Evolutionary conservation across 1,140 invertebrate genomes (phyloP), one percentile per base, ranked within the genome.

Genomic region (Scylla paramamosain): DNA sequence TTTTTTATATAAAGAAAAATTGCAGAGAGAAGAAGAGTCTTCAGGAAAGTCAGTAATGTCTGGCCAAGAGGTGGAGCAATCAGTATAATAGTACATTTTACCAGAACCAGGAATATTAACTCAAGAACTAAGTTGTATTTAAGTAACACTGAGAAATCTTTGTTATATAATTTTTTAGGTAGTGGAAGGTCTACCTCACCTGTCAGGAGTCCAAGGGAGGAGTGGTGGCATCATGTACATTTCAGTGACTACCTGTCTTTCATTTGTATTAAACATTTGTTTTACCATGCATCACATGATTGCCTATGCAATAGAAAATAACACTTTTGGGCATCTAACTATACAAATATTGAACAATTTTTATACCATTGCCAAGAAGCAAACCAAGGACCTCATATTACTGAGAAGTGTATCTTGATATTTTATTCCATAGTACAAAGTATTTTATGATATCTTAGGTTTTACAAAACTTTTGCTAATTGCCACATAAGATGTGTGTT

Each of bases 381-480:
- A 93, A 92, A 95, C 91, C 59, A 92, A 95, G 91, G 94, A 95
- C 94, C 94, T 95, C 94, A 95, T 39, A 6, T 88, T 92, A 91
- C 94, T 87, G 59, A 92, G 94, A 95, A 95, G 83, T 92, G 91
- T 92, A 91, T 87, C 87, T 95, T 95, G 94, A 95, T 95, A 95
- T 95, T 95, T 95, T 95, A 95, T 92, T 91, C 94, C 94, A 95
- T 95, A 95, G 94, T 95, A 95, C 94, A 95, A 95, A 95, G 84
- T 95, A 95, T 95, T 95, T 95, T 95, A 95, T 95, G 94, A 95
- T 92, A 91, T 95, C 91, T 95, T 95, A 95, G 91, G 84, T 95
- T 95, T 92, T 95, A 95, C 91, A 95, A 87, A 92, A 91, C 91
- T 95, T 95, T 95, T 92, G 94, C 94, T 95, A 95, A 88, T 92